A percentile compares a stretch with the other conserved stretches of the same genome.
Conservation (phyloP, 2,797 vertebrate species). For the Rhabdomys pumilio region DNA sequence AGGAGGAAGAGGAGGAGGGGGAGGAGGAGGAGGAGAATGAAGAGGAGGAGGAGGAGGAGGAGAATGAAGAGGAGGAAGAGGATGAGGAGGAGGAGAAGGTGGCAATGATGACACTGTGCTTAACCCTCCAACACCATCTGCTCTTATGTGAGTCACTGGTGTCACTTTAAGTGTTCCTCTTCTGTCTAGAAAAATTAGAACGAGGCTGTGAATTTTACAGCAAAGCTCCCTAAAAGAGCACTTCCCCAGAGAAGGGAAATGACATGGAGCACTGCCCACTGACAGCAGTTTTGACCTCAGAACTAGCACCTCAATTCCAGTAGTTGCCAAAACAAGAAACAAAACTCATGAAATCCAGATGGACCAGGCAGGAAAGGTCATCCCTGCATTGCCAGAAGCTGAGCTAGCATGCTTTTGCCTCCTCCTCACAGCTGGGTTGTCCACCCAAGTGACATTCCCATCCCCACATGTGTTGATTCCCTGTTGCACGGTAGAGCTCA, state of each 20-base stretch:
- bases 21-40: no score
- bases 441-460: constrained; percentile 58
- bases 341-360: constrained; percentile 66
- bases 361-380: constrained; percentile 8
- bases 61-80: no score
- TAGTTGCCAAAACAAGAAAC: constrained; percentile 57
- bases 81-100: no score
- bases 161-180: background rate
- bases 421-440: constrained; percentile 78
- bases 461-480: constrained; percentile 71
- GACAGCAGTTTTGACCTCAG: background rate
- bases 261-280: background rate
- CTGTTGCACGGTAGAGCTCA: constrained; percentile 1
- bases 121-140: background rate
- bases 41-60: no score
- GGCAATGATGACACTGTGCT: background rate
- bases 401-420: constrained; percentile 72
- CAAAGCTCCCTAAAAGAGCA: background rate
- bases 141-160: no score
- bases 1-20: rapidly evolving
- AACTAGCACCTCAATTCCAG: background rate
- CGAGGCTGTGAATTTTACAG: background rate
- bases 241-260: background rate
- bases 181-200: background rate
- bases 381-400: constrained; percentile 72